Percentiles rank a stretch among this genome's conserved stretches.
These are phyloP conservation scores for Sapayoa aenigma DNA, from an alignment of 2,113 vertebrate species.

Conservation along the genomic window DNA sequence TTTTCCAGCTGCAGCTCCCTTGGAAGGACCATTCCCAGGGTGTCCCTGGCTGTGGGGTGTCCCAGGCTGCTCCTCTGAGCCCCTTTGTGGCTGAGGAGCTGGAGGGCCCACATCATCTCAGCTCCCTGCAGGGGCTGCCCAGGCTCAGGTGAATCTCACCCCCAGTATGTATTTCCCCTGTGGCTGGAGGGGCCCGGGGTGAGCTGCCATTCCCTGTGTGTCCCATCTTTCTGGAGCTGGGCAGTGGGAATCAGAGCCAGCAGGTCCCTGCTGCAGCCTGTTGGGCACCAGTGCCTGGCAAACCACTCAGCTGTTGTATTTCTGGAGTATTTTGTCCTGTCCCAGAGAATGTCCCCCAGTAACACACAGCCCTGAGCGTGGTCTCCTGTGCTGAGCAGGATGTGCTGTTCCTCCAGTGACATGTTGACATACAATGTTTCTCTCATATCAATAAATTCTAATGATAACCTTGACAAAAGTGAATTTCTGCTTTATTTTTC, in stretches of 20 bases:
- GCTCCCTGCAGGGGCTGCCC: background rate
- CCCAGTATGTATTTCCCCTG: background rate
- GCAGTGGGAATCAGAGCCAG: background rate
- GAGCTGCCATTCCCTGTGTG: background rate
- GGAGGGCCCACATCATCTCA: background rate
- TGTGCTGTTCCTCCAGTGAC: slow-evolving; percentile 8
- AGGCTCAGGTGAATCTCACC: background rate
- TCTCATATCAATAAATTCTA: slow-evolving; percentile 66
- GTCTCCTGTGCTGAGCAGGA: background rate
- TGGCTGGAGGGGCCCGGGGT: background rate
- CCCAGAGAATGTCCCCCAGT: background rate
- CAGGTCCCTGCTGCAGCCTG: background rate
- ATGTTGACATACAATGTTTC: slow-evolving; percentile 36
- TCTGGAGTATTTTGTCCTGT: background rate
- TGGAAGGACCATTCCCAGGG: background rate
- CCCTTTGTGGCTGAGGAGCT: background rate
- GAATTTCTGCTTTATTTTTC: background rate
- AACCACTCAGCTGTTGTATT: rapidly evolving
- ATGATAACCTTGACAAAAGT: slow-evolving; percentile 37
- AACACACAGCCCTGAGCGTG: rapidly evolving
- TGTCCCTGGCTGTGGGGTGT: background rate
- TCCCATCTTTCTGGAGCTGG: background rate
- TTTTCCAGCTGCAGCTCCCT: background rate
- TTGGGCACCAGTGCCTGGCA: background rate
- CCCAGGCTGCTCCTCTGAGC: background rate